A percentile compares a stretch with the other conserved stretches of the same genome.
Evolutionary conservation across 2,888 invertebrate genomes (phyloP).

Genomic region (Formica aserva): DNA sequence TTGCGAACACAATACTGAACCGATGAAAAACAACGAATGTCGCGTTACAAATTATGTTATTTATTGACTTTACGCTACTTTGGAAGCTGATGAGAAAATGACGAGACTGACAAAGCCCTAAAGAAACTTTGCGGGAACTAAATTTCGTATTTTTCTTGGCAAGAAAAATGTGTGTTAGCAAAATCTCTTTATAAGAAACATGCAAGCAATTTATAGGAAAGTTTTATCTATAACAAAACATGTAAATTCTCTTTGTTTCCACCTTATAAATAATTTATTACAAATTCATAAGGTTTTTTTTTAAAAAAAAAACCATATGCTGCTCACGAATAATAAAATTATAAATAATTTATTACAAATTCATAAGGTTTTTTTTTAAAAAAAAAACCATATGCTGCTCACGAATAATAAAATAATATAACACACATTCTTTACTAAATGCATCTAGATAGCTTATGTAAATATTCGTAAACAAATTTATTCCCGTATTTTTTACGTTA

Average conservation of each 20-base stretch:
- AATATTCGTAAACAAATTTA: not conserved
- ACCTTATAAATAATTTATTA: too few species aligned
- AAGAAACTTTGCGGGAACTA: slow-evolving; percentile 10
- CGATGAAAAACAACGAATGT: slow-evolving; percentile 44
- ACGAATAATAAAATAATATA: not conserved
- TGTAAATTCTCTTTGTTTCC: not conserved
- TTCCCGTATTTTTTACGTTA: not conserved
- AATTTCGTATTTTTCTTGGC: not conserved
- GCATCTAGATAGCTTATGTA: not conserved
- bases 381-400: not conserved
- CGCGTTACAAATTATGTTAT: slow-evolving; percentile 8
- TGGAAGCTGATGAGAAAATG: not conserved
- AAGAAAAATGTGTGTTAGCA: not conserved
- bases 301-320: too few species aligned
- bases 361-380: not conserved
- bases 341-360: not conserved
- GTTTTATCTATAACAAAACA: not conserved
- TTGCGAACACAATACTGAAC: slow-evolving; percentile 29
- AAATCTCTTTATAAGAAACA: not conserved
- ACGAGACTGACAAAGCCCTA: not conserved
- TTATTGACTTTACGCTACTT: not conserved
- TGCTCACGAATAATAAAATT: too few species aligned
- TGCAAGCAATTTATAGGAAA: not conserved
- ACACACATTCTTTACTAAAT: not conserved
- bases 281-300: too few species aligned